Base-by-base conservation (phyloP, 2,888 invertebrate genomes). In the Agrilus cyanescens region DNA sequence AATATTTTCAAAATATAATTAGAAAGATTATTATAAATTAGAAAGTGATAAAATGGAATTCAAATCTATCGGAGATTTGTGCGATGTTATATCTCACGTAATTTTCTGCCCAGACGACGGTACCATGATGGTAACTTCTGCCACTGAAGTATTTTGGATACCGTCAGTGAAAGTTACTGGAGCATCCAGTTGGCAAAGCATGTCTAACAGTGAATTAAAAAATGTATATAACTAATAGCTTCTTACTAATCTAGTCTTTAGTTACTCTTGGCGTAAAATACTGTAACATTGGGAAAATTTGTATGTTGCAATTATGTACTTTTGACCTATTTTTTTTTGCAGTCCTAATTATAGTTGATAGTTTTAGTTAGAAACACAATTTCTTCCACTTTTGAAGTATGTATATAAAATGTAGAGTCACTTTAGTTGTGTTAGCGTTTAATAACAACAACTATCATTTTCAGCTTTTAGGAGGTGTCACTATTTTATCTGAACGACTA, bases 121-220 rank as follows among this genome's bases (percentile, higher is more conserved):
- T 18, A 56, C 60, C n/a, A 45, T 60, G 30, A 47, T 64, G 55
- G 43, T 61, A 16, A 53, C 53, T 3, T 42, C 44, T 12, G 47
- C 46, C 12, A 51, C 53, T n/a, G 52, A 52, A 30, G 62, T 62
- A 38, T 60, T 57, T 43, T 61, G 60, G 59, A 48, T 65, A 41
- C 63, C 65, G 8, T 53, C 53, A 4, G 46, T 54, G 4, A 60
- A 56, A 52, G 53, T 56, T 10, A 14, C 46, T 13, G 31, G 48
- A 4, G 55, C 52, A 12, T 45, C 44, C 4, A 52, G 55, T 8
- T 62, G 62, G 59, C 41, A 51, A 4, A 50, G 46, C 18, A 46
- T 55, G 16, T 45, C 57, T 13, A 18, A 38, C 4, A 58, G 55
- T 37, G 61, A 63, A 46, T 49, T 58, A 12, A 47, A 53, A 35